These are phyloP conservation scores for Anagyrus pseudococci DNA, from an alignment of 2,888 invertebrate genomes.

Conservation along the genomic window DNA sequence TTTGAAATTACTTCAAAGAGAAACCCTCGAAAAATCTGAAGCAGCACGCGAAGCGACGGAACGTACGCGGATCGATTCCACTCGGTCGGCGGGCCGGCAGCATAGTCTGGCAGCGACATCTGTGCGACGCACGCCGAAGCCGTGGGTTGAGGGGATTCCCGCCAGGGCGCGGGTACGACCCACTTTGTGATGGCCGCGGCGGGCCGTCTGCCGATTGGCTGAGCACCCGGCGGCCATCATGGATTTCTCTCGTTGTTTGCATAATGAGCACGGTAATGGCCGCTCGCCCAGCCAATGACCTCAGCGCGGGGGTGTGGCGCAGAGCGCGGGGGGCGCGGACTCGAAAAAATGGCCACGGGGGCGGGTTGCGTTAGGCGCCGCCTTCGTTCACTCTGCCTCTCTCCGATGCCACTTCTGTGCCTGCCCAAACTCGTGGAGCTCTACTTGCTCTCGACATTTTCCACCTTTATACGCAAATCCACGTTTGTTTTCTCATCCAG, in stretches of 20 bases:
- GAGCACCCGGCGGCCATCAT: conserved; percentile 63
- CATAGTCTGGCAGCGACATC: conserved; percentile 56
- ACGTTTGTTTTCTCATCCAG: too few species aligned
- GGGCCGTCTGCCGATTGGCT: conserved; percentile 59
- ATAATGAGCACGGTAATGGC: conserved; percentile 57
- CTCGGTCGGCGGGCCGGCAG: conserved; percentile 10
- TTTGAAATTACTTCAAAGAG: background rate
- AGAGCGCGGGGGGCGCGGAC: conserved; percentile 19
- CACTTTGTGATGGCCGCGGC: conserved; percentile 53
- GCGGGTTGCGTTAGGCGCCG: conserved; percentile 12
- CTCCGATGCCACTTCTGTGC: background rate
- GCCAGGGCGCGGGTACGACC: conserved; percentile 52
- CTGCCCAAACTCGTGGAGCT: conserved; percentile 7
- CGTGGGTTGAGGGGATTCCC: conserved; percentile 47
- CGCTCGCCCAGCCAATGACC: conserved; percentile 54
- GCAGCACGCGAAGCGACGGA: background rate
- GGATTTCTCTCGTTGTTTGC: conserved; percentile 56
- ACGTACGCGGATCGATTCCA: background rate
- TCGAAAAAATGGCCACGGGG: conserved; percentile 26
- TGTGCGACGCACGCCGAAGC: conserved; percentile 43
- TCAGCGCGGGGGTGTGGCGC: conserved; percentile 45
- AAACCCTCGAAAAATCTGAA: background rate
- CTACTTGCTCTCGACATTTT: too few species aligned
- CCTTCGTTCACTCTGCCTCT: background rate
- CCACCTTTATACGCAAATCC: too few species aligned